Conservation (phyloP, 2,797 vertebrate species). For the Graptemys geographica region DNA sequence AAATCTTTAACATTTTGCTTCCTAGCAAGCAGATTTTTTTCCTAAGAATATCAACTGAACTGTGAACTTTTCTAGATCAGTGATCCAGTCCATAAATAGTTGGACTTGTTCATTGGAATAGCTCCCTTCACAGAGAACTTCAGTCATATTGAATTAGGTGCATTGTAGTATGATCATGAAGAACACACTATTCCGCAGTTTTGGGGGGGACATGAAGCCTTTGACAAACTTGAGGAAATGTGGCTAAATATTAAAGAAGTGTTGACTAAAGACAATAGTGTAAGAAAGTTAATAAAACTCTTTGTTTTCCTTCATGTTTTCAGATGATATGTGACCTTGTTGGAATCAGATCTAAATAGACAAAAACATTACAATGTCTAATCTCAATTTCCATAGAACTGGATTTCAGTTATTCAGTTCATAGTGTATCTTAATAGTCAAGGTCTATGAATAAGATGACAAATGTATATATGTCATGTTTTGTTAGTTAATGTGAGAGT, state of each 20-base stretch:
- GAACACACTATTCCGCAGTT: background rate
- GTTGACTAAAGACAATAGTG: background rate
- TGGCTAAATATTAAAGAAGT: background rate
- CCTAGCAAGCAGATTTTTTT: slow-evolving; percentile 17
- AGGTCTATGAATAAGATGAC: background rate
- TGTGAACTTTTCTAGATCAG: slow-evolving; percentile 35
- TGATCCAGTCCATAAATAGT: slow-evolving; percentile 66
- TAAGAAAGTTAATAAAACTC: background rate
- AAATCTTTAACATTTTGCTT: slow-evolving; percentile 36
- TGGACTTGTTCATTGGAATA: slow-evolving; percentile 17
- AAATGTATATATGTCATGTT: slow-evolving; percentile 41
- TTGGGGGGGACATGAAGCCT: background rate
- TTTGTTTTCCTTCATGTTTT: background rate
- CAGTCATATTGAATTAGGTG: background rate
- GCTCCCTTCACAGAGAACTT: slow-evolving; percentile 8
- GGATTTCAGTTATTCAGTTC: background rate
- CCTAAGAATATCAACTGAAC: background rate
- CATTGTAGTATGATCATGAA: background rate
- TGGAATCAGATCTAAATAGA: background rate
- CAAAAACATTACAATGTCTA: background rate
- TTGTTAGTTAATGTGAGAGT: slow-evolving; percentile 29
- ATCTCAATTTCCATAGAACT: background rate
- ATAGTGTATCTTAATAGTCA: slow-evolving; percentile 4
- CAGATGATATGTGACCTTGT: background rate
- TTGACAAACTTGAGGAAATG: background rate